Conservation (phyloP, 2,113 vertebrate genomes). For the Pelodiscus sinensis region DNA sequence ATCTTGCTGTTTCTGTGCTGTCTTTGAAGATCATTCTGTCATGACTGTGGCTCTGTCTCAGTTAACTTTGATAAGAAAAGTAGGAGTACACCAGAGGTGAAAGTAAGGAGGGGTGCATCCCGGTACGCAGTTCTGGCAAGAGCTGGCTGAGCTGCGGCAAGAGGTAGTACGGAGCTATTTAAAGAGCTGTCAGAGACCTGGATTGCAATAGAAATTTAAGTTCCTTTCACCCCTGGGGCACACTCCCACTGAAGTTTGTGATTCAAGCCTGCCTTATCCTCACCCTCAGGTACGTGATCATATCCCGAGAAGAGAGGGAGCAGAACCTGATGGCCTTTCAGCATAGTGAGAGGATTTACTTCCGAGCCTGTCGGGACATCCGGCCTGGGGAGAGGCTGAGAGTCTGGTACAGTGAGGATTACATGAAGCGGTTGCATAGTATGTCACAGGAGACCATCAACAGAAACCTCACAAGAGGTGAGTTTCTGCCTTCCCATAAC, state of each 20-base stretch:
- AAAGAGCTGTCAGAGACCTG: too few relatives aligned
- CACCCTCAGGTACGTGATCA: conserved; percentile 86
- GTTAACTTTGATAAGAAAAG: background rate
- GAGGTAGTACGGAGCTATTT: too few relatives aligned
- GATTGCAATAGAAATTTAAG: too few relatives aligned
- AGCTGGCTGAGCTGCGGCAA: too few relatives aligned
- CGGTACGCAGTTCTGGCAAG: too few relatives aligned
- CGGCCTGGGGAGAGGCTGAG: conserved; percentile 86
- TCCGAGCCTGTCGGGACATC: conserved; percentile 87
- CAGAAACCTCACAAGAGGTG: conserved; percentile 87
- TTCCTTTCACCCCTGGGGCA: background rate
- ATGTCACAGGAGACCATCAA: conserved; percentile 90
- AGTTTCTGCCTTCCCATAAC: conserved; percentile 44
- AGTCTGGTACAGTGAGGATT: conserved; percentile 95
- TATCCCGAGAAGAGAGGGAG: conserved; percentile 88
- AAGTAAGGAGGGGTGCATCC: too few relatives aligned
- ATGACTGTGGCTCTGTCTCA: conserved; percentile 1
- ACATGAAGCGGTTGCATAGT: conserved; percentile 89
- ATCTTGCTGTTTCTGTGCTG: conserved; percentile 26
- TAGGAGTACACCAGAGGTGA: too few relatives aligned
- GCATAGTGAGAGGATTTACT: conserved; percentile 89
- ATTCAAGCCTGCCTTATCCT: conserved; percentile 48
- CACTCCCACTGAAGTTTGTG: background rate
- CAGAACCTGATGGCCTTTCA: conserved; percentile 95
- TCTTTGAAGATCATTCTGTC: conserved; percentile 46